A percentile compares a stretch with the other conserved stretches of the same genome.
These are phyloP conservation scores for Alectoris magna DNA, from an alignment of 2,797 vertebrate genomes.

Conservation along the genomic window DNA sequence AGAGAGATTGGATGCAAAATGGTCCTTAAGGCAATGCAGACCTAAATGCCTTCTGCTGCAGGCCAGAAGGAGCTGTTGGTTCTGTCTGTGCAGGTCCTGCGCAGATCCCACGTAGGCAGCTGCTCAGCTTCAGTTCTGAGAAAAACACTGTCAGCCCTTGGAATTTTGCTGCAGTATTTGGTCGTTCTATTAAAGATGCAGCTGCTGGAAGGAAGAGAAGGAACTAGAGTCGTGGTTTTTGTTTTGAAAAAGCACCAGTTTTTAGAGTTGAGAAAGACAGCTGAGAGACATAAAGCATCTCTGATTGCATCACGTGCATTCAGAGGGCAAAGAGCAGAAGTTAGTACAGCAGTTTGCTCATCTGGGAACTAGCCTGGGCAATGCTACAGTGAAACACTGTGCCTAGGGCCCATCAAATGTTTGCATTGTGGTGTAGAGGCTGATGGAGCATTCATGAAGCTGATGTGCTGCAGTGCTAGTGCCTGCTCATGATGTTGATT, in stretches of 20 bases:
- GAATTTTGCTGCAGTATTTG: background rate
- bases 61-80: background rate
- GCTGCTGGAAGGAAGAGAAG: background rate
- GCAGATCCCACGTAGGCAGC: background rate
- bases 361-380: background rate
- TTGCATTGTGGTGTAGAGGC: background rate
- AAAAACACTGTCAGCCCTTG: background rate
- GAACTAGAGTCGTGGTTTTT: background rate
- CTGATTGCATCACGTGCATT: background rate
- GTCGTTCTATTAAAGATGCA: background rate
- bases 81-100: rapidly evolving
- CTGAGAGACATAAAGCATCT: conserved; percentile 35
- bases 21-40: rapidly evolving
- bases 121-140: background rate
- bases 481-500: background rate
- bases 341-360: background rate
- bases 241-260: background rate
- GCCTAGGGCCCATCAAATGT: background rate
- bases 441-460: background rate
- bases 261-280: conserved; percentile 6
- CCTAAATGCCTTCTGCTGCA: background rate
- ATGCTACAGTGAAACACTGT: conserved; percentile 1
- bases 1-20: background rate
- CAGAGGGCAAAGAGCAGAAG: conserved; percentile 18
- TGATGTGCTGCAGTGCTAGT: background rate